phyloP scores from a whole-genome alignment of 2,888 invertebrate genomes.

The Elaeidobius kamerunicus region DNA sequence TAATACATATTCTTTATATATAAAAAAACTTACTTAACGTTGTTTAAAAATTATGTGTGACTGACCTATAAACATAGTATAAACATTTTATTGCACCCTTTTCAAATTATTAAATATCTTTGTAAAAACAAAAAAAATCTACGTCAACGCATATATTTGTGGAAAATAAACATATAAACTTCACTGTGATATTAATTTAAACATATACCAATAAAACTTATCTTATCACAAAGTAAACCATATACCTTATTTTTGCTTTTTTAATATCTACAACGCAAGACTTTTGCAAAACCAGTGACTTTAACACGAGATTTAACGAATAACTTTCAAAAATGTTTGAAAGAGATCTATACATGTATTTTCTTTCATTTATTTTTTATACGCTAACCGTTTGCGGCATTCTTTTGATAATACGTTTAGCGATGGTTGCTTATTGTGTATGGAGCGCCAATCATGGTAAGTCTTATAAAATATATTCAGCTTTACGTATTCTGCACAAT shows the following conservation, averaged over 20 bases:
- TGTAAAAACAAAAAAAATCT: too few relatives aligned
- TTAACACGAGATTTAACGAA: not conserved
- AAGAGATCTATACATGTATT: constrained; percentile 15
- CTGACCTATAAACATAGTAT: too few relatives aligned
- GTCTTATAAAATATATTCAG: constrained; percentile 2
- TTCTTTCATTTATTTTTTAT: constrained; percentile 22
- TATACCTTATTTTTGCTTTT: not conserved
- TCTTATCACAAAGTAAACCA: not conserved
- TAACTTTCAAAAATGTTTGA: constrained; percentile 9
- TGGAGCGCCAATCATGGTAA: constrained; percentile 17
- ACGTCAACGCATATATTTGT: too few relatives aligned
- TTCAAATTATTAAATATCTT: too few relatives aligned
- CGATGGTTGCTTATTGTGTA: constrained; percentile 14
- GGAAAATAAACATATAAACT: too few relatives aligned
- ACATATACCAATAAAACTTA: not conserved
- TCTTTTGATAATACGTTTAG: constrained; percentile 13
- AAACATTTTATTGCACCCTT: too few relatives aligned
- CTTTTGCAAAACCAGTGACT: not conserved
- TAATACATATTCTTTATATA: too few relatives aligned
- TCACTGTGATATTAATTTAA: too few relatives aligned
- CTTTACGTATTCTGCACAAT: not conserved
- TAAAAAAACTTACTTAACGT: too few relatives aligned
- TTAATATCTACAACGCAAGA: not conserved
- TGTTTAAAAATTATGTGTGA: too few relatives aligned
- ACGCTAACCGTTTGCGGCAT: constrained; percentile 18